Percentiles rank a stretch among this genome's conserved stretches.
Evolutionary conservation across 2,113 vertebrate species (phyloP).

Genomic region (Sylvicapra grimmia): DNA sequence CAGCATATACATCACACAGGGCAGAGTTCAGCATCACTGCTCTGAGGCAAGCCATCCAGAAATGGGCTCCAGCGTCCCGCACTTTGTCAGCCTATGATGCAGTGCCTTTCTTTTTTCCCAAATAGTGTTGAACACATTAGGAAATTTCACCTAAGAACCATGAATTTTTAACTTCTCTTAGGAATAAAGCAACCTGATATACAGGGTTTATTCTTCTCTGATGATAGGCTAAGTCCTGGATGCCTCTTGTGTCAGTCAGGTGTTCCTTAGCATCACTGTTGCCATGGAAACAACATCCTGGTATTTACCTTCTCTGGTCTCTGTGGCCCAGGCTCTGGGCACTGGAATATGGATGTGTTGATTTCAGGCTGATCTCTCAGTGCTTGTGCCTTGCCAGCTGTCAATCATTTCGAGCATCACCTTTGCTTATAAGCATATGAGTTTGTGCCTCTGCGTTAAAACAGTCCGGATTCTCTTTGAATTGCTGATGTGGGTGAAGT

Average conservation of each 20-base stretch:
- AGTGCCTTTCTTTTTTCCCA: background rate
- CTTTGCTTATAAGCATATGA: background rate
- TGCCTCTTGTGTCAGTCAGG: background rate
- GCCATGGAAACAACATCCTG: background rate
- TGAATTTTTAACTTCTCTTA: background rate
- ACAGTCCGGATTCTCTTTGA: background rate
- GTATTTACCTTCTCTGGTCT: background rate
- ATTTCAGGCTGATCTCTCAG: background rate
- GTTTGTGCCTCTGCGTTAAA: background rate
- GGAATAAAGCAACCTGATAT: background rate
- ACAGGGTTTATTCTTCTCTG: background rate
- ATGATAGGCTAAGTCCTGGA: background rate
- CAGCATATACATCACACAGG: rapidly evolving
- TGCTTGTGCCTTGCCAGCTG: background rate
- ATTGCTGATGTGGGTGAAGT: background rate
- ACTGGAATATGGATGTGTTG: background rate
- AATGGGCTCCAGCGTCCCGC: background rate
- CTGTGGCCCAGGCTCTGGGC: background rate
- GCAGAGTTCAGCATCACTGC: too few species aligned
- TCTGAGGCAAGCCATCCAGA: background rate
- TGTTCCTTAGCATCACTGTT: background rate
- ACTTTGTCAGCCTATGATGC: rapidly evolving
- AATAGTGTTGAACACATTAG: background rate
- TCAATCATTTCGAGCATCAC: background rate
- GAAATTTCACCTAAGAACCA: background rate